A percentile compares a stretch with the other conserved stretches of the same genome.
phyloP scores from a whole-genome alignment of 2,888 invertebrate genomes.

The Plutella xylostella region DNA sequence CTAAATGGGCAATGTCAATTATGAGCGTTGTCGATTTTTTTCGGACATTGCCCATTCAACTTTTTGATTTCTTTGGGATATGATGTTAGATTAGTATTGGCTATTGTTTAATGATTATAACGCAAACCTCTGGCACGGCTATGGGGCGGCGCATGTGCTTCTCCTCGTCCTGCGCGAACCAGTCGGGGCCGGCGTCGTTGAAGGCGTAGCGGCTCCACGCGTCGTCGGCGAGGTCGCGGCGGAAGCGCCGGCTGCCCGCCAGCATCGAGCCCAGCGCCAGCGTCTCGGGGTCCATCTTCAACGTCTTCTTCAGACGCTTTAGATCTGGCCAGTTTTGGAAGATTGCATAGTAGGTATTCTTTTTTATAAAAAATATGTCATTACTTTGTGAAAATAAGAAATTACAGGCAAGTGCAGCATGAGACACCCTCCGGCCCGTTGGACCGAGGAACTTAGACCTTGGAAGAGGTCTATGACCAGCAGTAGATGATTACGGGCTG shows the following conservation, averaged over 20 bases:
- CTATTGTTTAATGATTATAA: no score
- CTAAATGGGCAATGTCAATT: background rate
- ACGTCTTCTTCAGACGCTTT: conserved; percentile 65
- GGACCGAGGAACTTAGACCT: no score
- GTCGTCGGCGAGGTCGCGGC: conserved; percentile 89
- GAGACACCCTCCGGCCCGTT: no score
- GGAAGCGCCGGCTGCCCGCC: conserved; percentile 89
- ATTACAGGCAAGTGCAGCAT: no score
- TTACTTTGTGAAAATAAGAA: no score
- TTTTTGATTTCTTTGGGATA: no score
- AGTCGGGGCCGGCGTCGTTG: conserved; percentile 93
- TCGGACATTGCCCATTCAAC: no score
- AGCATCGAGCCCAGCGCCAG: conserved; percentile 93
- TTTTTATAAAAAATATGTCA: background rate
- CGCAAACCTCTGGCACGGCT: conserved; percentile 82
- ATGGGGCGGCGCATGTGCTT: conserved; percentile 87
- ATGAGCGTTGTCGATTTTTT: no score
- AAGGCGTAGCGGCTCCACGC: conserved; percentile 95
- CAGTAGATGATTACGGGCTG: no score
- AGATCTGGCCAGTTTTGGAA: conserved; percentile 46
- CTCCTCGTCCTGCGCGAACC: conserved; percentile 96
- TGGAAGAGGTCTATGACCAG: no score
- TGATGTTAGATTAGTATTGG: no score
- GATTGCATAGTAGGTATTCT: conserved; percentile 14
- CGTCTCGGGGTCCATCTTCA: conserved; percentile 86